Evolutionary conservation across 2,113 vertebrate species (phyloP).

Genomic region (Halichoerus grypus): DNA sequence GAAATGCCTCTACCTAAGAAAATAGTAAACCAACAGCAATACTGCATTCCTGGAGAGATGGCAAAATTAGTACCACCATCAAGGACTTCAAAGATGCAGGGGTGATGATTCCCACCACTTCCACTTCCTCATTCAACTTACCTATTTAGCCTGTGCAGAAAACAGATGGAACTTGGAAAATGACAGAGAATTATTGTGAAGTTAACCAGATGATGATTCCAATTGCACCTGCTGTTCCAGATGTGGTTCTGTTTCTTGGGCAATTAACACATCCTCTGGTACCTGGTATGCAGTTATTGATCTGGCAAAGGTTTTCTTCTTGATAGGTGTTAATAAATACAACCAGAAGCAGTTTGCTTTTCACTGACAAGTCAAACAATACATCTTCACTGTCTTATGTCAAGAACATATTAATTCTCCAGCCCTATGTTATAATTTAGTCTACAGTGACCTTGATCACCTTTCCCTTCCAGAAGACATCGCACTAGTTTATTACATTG

Average conservation of each 20-base stretch:
- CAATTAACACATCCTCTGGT: not conserved
- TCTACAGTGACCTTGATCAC: not conserved
- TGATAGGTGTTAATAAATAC: not conserved
- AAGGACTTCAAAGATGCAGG: not conserved
- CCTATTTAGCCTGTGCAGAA: not conserved
- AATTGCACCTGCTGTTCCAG: not conserved
- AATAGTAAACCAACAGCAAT: not conserved
- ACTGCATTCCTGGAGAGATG: not conserved
- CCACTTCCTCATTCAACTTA: not conserved
- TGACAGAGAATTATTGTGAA: not conserved
- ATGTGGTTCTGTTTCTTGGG: not conserved
- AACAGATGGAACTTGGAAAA: not conserved
- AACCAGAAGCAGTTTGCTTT: not conserved
- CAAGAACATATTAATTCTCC: not conserved
- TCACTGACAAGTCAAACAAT: not conserved
- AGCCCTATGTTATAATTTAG: not conserved
- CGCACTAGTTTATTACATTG: not conserved
- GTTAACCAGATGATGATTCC: not conserved
- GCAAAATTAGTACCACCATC: not conserved
- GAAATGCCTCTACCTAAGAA: not conserved
- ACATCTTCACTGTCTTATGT: not conserved
- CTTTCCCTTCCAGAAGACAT: not conserved
- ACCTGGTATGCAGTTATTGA: not conserved
- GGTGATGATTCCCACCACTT: not conserved
- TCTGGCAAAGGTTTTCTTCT: not conserved